A percentile compares a stretch with the other conserved stretches of the same genome.
phyloP scores from a whole-genome alignment of 2,797 vertebrate genomes.

The Steatocranus sp. region DNA sequence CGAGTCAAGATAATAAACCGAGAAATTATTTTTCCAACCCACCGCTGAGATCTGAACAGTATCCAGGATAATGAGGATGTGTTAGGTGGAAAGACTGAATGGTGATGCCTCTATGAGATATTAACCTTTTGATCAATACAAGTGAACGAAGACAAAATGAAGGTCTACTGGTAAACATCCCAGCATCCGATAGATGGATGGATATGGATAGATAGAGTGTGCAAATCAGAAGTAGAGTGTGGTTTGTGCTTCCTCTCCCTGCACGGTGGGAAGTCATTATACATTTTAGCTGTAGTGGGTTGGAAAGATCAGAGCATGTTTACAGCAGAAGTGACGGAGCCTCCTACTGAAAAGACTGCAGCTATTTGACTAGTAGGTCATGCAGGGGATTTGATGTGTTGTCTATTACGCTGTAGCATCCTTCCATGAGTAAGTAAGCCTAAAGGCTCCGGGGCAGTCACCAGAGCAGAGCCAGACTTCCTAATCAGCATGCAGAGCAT shows the following conservation, averaged over 20 bases:
- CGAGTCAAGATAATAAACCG: neutral
- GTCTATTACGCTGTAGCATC: neutral
- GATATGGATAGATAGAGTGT: neutral
- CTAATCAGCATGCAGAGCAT: neutral
- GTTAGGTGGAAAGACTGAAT: neutral
- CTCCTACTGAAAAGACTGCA: neutral
- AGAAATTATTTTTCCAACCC: neutral
- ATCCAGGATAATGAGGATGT: neutral
- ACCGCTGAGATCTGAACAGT: neutral
- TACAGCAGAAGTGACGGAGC: neutral
- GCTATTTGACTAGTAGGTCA: neutral
- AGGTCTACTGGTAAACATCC: neutral
- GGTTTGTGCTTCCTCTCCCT: neutral
- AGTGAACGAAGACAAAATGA: rapidly evolving
- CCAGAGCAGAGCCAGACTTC: neutral
- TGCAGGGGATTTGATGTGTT: neutral
- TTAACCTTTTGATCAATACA: neutral
- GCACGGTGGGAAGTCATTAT: neutral
- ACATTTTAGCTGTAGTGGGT: neutral
- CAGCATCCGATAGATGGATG: neutral
- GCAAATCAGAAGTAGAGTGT: neutral
- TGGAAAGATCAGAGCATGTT: neutral
- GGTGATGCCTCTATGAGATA: neutral
- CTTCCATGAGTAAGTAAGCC: neutral
- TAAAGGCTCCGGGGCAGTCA: neutral